Base-by-base conservation (phyloP, 2,797 vertebrate species). In the Gambusia yucatana region DNA sequence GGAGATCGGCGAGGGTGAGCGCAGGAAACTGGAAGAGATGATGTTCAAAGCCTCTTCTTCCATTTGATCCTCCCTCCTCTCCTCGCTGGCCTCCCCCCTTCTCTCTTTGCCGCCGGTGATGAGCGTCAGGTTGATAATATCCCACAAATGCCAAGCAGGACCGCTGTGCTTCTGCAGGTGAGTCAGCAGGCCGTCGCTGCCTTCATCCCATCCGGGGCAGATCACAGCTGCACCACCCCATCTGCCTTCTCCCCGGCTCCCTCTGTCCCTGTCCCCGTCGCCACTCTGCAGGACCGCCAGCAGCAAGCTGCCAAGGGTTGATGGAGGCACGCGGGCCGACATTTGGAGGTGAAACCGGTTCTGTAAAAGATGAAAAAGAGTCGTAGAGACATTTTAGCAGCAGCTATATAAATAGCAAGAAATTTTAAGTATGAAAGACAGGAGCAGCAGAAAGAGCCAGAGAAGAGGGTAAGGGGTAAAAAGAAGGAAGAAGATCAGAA, bases 321-420 rank as follows among this genome's bases (percentile, higher is more conserved):
- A 97, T 0, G 96, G 94, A 0, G 97, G 96, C 69, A 96, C 95
- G 5, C 96, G 96, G 76, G 95, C 97, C 30, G 97, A 95, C 97
- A 98, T 94, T 93, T 96, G 97, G 82, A 99, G 96, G 91, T 99
- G 97, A 92, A 98, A 98, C 0, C 81, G 97, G 80, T 96, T 98
- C 98, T 99, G 91, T 44, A 9, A 9, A 72, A 77, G 33, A 80
- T 73, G 55, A 78, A 8, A 6, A 73, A 72, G 28, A 73, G 75
- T 69, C 22, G 46, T 6, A 50, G 33, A 57, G 55, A 61, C 71
- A 30, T 71, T 36, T 10, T 69, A 76, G 50, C 6, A 59, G 65
- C 36, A 69, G 10, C n/a, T 6, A 3, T 2, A 73, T 39, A 43
- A n/a, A 65, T 22, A 43, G 8, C 11, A 44, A 22, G 25, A 46